Conservation (phyloP, 2,797 vertebrate species). For the Pelochelys cantorii region DNA sequence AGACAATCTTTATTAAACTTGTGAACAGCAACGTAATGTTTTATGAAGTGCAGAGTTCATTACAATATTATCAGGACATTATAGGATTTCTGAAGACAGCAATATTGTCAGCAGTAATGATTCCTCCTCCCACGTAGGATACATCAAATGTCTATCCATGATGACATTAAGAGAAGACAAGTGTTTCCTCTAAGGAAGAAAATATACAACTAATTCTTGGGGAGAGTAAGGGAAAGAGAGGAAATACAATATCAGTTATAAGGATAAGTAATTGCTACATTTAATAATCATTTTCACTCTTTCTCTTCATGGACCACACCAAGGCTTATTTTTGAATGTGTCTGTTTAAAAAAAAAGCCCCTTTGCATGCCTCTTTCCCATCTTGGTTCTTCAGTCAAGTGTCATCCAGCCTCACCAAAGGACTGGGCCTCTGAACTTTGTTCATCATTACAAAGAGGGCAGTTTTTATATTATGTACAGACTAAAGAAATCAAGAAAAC, state of each 20-base stretch:
- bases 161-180: not conserved
- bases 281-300: not conserved
- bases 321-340: not conserved
- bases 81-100: not conserved
- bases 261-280: not conserved
- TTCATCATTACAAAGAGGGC: not conserved
- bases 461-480: not conserved
- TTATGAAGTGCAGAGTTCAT: not conserved
- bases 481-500: not conserved
- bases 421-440: accelerated
- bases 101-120: not conserved
- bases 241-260: not conserved
- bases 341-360: not conserved
- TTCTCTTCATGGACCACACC: not conserved
- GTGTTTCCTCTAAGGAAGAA: not conserved
- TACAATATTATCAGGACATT: not conserved
- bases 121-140: not conserved
- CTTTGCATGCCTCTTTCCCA: not conserved
- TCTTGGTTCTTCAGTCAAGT: not conserved
- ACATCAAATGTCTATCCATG: not conserved
- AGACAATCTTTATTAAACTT: not conserved
- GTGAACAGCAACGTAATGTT: not conserved
- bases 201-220: not conserved
- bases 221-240: not conserved
- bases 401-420: not conserved